Base-by-base conservation (phyloP, 1,140 invertebrate species). In the Cepaea nemoralis region DNA sequence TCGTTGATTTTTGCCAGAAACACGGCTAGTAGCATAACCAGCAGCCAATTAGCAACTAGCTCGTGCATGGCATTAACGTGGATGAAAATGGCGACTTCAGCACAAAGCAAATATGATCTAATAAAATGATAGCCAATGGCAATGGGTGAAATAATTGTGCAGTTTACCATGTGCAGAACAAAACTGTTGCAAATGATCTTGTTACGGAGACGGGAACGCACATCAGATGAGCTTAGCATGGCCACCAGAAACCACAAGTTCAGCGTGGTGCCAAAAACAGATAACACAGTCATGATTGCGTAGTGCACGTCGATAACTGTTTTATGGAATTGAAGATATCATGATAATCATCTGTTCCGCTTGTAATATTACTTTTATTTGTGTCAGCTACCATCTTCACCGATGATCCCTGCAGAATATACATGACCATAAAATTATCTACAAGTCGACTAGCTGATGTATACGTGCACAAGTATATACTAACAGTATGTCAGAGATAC, bases 181-280 rank as follows among this genome's bases (percentile, higher is more conserved):
- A 63, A 31, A 31, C 1, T 63, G 59, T 31, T 63, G 22, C 59
- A 63, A 27, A 63, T 63, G 16, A 63, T 63, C 27, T 63, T 63
- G 59, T 63, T 63, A 31, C 59, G 59, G 5, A 63, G 59, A 27
- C 59, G 27, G 6, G 59, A 63, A 0, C 59, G n/a, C 59, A 63
- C 10, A 10, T 63, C 59, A 6, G 27, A 0, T 31, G 59, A 63
- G 12, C 59, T n/a, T 3, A 63, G 59, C 5, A 63, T 63, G n/a
- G 59, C 59, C n/a, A 63, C 59, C n/a, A 63, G 59, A 31, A 63
- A 63, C 59, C 59, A 63, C 59, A 63, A 27, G 33, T 63, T 63
- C 6, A 63, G 59, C 16, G 22, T 5, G 33, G n/a, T 31, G 10
- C 59, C 59, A 2, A 31, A n/a, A 63, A 63, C 59, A 31, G 2